phyloP scores from a whole-genome alignment of 2,888 invertebrate species.

The Rapana venosa region DNA sequence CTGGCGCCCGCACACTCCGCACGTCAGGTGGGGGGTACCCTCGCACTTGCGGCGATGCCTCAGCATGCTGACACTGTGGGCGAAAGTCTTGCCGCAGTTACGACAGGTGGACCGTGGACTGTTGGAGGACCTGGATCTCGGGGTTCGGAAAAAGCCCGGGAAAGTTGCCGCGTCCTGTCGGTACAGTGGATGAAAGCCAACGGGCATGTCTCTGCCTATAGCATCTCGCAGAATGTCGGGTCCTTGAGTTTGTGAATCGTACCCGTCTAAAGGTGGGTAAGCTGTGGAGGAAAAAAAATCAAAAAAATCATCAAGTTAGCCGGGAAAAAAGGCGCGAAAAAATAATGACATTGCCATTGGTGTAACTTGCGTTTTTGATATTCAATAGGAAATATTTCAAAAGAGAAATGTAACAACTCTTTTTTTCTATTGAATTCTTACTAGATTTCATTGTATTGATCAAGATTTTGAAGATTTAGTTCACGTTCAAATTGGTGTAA shows the following conservation, averaged over 20 bases:
- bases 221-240: not conserved
- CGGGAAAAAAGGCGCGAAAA: no score
- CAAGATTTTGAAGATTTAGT: no score
- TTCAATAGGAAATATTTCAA: no score
- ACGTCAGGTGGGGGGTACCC: slow-evolving; percentile 43
- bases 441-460: no score
- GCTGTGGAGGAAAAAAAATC: slow-evolving; percentile 20
- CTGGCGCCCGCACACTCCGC: slow-evolving; percentile 40
- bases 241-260: not conserved
- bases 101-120: slow-evolving; percentile 16
- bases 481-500: no score
- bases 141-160: slow-evolving; percentile 1
- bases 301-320: not conserved
- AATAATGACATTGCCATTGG: no score
- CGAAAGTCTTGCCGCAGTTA: slow-evolving; percentile 43
- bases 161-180: not conserved
- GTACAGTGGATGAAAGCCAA: not conserved
- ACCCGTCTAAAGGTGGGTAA: not conserved
- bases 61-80: slow-evolving; percentile 45
- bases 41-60: slow-evolving; percentile 50
- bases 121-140: not conserved
- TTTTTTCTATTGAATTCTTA: no score
- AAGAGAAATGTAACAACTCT: no score
- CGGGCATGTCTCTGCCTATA: not conserved
- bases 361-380: no score